phyloP scores from a whole-genome alignment of 2,113 vertebrate species.

The Chloropsis hardwickii region DNA sequence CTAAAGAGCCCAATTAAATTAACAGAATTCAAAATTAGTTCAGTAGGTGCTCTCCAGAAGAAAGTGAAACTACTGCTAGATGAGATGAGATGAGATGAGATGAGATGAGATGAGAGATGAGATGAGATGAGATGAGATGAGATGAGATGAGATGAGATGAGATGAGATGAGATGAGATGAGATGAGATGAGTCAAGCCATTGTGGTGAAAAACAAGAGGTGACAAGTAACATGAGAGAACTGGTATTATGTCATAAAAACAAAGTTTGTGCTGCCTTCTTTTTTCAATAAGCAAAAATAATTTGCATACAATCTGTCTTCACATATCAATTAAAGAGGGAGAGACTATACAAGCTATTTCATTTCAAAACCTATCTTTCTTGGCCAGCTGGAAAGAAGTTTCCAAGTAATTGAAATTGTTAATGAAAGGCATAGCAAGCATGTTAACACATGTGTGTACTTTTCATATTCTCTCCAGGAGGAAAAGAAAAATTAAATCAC shows the following conservation, averaged over 20 bases:
- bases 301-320: slow-evolving; percentile 12
- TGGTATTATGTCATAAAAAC: background rate
- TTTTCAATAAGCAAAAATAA: background rate
- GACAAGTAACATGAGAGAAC: background rate
- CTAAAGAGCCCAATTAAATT: background rate
- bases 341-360: background rate
- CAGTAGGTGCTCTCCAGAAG: background rate
- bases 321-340: slow-evolving; percentile 15
- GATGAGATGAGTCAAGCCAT: background rate
- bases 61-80: background rate
- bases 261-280: background rate
- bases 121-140: background rate
- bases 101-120: background rate
- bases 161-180: background rate
- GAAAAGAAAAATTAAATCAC: background rate
- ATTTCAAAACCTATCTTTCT: background rate
- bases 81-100: background rate
- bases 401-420: background rate
- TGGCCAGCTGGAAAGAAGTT: slow-evolving; percentile 6
- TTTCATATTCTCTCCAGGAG: background rate
- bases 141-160: background rate
- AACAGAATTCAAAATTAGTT: background rate
- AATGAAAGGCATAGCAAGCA: background rate
- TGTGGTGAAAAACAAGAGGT: background rate
- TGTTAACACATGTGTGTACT: background rate